Evolutionary conservation across 2,888 invertebrate genomes (phyloP), one percentile per base, ranked within the genome.

Genomic region (Pristionchus arcanus): DNA sequence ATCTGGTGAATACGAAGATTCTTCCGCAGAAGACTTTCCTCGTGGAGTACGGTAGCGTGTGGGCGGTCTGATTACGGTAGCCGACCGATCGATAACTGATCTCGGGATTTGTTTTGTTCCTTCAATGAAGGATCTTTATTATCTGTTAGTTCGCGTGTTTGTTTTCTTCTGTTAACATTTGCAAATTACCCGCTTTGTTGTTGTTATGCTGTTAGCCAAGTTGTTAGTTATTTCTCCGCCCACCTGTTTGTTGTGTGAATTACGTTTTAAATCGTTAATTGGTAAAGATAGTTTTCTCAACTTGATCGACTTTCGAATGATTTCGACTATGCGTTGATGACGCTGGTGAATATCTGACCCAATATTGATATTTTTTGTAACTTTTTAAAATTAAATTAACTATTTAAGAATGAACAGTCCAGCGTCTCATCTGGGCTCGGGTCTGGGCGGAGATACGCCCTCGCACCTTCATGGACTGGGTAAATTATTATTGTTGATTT

Each of bases 381-480:
- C 4, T 49, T 1, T 49, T 49, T 49, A 11, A 49, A 49, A 55
- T 55, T 81, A 16, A 34, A 81, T 49, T 15, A 15, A 42, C 49
- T 81, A 49, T 19, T 84, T n/a, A 15, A 63, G 55, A 53, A 85
- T 92, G 92, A 93, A 93, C 90, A 92, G 92, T 89, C 93, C 93
- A 19, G 91, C 91, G n/a, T 89, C 90, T 16, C 91, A 91, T 88
- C 90, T 90, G 49, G 90, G 90, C n/a, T 86, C 89, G 7, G 90
- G 90, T 28, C 89, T 93, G 21, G 92, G 93, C 34, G 92, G 92
- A 3, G 93, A 93, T 7, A 93, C 93, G 16, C 93, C 93, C 7
- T 90, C 91, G n/a, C 93, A 93, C 85, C 92, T 91, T 7, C 37
- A 53, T 66, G 90, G n/a, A 90, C 91, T 42, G 63, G 89, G 53